phyloP scores from a whole-genome alignment of 2,888 invertebrate species.

The Cephus sareptanus region DNA sequence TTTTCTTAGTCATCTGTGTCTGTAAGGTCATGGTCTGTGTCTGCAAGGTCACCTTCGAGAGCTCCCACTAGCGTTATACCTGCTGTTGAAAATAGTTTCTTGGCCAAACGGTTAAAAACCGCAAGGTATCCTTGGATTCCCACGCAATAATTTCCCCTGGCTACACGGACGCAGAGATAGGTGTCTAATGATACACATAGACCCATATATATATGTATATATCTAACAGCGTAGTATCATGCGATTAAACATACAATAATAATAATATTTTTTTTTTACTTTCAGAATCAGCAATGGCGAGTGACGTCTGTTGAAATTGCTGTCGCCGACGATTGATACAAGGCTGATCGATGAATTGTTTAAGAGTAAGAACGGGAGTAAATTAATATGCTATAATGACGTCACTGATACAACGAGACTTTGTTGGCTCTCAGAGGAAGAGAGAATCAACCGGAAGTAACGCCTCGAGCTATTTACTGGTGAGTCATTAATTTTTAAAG shows the following conservation, averaged over 20 bases:
- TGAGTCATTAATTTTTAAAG: conserved; percentile 34
- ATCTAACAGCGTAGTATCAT: not conserved
- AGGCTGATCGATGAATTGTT: not conserved
- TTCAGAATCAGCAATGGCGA: not conserved
- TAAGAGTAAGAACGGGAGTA: not conserved
- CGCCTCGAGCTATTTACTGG: conserved; percentile 59
- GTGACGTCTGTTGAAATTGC: not conserved
- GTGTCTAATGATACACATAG: not conserved
- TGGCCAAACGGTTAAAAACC: not conserved
- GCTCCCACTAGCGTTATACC: not conserved
- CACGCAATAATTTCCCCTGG: not conserved
- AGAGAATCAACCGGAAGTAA: conserved; percentile 59
- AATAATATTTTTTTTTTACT: not conserved
- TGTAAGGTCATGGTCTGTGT: not conserved
- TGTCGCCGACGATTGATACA: not conserved
- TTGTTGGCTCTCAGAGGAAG: conserved; percentile 50
- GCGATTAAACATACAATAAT: not conserved
- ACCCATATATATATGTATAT: not conserved
- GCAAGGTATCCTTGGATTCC: not conserved
- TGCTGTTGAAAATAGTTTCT: not conserved
- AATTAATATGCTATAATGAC: conserved; percentile 55
- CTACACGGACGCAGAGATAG: not conserved
- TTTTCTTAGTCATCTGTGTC: not conserved
- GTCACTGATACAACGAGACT: conserved; percentile 56
- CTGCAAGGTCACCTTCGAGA: not conserved